Evolutionary conservation across 2,113 vertebrate genomes (phyloP).

Genomic region (Pycnonotus jocosus): DNA sequence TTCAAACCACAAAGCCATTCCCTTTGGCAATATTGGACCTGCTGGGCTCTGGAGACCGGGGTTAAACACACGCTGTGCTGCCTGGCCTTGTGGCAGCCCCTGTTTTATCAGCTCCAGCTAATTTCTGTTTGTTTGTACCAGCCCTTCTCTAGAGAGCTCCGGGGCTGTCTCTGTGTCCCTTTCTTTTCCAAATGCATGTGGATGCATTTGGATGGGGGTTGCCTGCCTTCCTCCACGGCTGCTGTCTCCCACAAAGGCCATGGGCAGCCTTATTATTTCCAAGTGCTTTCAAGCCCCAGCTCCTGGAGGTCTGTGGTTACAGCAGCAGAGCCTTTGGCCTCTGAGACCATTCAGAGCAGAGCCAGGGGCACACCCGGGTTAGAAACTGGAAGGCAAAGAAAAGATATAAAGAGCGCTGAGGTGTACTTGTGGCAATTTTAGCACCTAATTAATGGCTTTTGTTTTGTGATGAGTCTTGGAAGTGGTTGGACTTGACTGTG

Average conservation of each 20-base stretch:
- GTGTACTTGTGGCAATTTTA: background rate
- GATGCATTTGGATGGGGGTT: background rate
- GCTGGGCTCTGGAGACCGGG: background rate
- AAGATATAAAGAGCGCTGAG: background rate
- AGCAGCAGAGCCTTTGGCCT: background rate
- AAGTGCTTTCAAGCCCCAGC: background rate
- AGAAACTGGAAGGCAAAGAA: background rate
- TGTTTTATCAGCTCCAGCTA: background rate
- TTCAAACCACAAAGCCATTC: background rate
- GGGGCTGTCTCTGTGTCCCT: background rate
- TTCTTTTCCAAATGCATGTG: background rate
- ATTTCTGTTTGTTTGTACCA: background rate
- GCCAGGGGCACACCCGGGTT: background rate
- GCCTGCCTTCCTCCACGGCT: background rate
- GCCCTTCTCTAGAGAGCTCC: background rate
- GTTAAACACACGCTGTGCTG: background rate
- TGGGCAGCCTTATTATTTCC: background rate
- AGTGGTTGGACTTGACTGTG: background rate
- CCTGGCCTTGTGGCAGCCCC: background rate
- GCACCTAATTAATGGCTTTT: background rate
- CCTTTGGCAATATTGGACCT: background rate
- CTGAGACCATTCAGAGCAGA: background rate
- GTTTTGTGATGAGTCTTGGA: background rate
- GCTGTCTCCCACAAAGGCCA: background rate
- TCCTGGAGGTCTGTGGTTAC: background rate